Evolutionary conservation across 1,140 invertebrate genomes (phyloP).

Genomic region (Hydropsyche tenuis): DNA sequence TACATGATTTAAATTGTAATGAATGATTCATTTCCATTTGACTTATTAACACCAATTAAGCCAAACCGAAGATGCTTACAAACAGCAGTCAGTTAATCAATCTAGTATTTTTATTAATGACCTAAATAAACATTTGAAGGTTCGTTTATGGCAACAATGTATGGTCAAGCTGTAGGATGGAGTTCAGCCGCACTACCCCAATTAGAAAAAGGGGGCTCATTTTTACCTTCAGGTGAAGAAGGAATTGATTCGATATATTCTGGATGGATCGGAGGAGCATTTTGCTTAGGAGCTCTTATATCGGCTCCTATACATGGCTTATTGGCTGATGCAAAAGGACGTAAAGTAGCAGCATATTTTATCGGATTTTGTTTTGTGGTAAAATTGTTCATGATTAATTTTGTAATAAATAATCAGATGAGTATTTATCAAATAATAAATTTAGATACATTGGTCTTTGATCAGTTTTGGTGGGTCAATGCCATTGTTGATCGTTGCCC

Average conservation of each 20-base stretch:
- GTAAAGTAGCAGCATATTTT: conserved; percentile 41
- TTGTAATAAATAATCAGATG: not conserved
- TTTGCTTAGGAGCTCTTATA: conserved; percentile 41
- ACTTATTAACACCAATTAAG: no score
- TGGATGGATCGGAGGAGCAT: conserved; percentile 42
- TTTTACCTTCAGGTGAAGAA: conserved; percentile 22
- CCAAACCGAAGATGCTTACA: no score
- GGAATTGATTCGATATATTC: conserved; percentile 23
- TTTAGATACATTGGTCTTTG: conserved; percentile 43
- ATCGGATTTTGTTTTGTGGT: conserved; percentile 33
- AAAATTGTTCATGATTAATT: not conserved
- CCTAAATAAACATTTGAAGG: not conserved
- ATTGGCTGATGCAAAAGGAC: conserved; percentile 37
- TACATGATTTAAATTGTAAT: no score
- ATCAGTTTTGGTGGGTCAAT: conserved; percentile 29
- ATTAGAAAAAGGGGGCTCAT: conserved; percentile 18
- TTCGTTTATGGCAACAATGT: conserved; percentile 10
- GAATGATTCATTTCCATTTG: no score
- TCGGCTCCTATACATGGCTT: conserved; percentile 39
- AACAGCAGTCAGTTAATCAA: no score
- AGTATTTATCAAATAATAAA: not conserved
- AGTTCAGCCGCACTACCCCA: conserved; percentile 25
- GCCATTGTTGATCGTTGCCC: conserved; percentile 30
- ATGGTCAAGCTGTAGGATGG: conserved; percentile 31
- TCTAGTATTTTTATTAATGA: no score